phyloP scores from a whole-genome alignment of 1,140 invertebrate species.

The Cardiocondyla obscurior region DNA sequence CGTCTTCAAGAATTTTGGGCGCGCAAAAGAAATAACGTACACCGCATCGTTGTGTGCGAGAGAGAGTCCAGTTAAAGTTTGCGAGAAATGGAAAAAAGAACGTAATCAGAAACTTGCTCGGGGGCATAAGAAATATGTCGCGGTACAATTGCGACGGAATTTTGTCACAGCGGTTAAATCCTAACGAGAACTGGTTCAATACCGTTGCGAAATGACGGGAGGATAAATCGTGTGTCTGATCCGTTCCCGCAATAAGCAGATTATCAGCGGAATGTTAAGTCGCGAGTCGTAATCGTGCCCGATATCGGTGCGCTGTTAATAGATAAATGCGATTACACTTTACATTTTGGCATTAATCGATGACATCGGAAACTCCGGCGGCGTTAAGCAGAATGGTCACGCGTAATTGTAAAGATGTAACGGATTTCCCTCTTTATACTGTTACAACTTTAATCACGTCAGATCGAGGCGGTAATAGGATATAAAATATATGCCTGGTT shows the following conservation, averaged over 20 bases:
- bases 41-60: background rate
- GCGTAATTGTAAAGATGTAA: slow-evolving; percentile 44
- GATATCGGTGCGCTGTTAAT: slow-evolving; percentile 21
- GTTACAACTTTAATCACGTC: slow-evolving; percentile 14
- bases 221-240: slow-evolving; percentile 61
- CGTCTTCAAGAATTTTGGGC: background rate
- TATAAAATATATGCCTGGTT: background rate
- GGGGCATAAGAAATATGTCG: background rate
- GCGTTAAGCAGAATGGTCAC: background rate
- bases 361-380: slow-evolving; percentile 28
- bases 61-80: background rate
- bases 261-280: slow-evolving; percentile 54
- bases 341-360: slow-evolving; percentile 53
- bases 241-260: slow-evolving; percentile 51
- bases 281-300: background rate
- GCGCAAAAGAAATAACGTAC: background rate
- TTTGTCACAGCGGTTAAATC: slow-evolving; percentile 20
- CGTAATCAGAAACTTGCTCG: background rate
- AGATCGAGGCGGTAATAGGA: slow-evolving; percentile 1
- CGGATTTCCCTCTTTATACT: slow-evolving; percentile 1
- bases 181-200: background rate
- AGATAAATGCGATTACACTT: slow-evolving; percentile 63
- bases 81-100: background rate
- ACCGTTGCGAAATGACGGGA: background rate
- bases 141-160: background rate